Evolutionary conservation across 2,797 vertebrate genomes (phyloP).

Genomic region (Mallotus villosus): DNA sequence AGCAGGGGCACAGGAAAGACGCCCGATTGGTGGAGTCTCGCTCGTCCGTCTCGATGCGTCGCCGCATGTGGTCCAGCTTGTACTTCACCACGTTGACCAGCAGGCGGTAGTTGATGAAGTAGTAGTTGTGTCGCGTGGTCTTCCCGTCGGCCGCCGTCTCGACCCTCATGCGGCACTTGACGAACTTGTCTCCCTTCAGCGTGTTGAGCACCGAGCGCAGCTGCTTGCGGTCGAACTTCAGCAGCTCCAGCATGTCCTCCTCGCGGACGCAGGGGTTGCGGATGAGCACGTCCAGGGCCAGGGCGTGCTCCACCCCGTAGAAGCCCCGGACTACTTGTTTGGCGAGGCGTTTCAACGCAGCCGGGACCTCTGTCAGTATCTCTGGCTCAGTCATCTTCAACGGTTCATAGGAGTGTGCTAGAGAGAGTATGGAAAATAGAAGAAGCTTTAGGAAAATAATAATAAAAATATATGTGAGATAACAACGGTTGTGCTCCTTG

Average conservation of each 20-base stretch:
- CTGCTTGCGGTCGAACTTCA: slow-evolving; percentile 98
- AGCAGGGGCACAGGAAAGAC: slow-evolving; percentile 94
- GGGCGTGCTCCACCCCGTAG: slow-evolving; percentile 92
- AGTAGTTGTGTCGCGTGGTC: slow-evolving; percentile 96
- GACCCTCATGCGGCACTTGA: slow-evolving; percentile 97
- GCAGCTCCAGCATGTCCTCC: slow-evolving; percentile 97
- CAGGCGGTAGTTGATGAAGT: slow-evolving; percentile 96
- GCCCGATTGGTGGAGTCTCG: slow-evolving; percentile 97
- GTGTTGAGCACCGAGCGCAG: slow-evolving; percentile 94
- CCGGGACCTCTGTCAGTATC: slow-evolving; percentile 91
- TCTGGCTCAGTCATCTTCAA: slow-evolving; percentile 90
- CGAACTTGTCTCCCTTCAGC: slow-evolving; percentile 95
- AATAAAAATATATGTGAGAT: too few relatives aligned
- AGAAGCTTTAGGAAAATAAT: neutral
- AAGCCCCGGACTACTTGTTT: slow-evolving; percentile 97
- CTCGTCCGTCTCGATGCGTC: slow-evolving; percentile 96
- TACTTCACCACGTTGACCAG: slow-evolving; percentile 98
- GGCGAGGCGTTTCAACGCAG: slow-evolving; percentile 91
- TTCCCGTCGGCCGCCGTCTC: slow-evolving; percentile 96
- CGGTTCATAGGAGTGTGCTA: slow-evolving; percentile 17
- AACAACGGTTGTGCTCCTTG: too few relatives aligned
- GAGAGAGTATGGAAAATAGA: neutral
- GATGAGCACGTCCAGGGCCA: slow-evolving; percentile 96
- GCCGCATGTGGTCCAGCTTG: slow-evolving; percentile 98
- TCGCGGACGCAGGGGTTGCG: slow-evolving; percentile 95